Conservation (phyloP, 2,113 vertebrate genomes). For the Salvator merianae region DNA sequence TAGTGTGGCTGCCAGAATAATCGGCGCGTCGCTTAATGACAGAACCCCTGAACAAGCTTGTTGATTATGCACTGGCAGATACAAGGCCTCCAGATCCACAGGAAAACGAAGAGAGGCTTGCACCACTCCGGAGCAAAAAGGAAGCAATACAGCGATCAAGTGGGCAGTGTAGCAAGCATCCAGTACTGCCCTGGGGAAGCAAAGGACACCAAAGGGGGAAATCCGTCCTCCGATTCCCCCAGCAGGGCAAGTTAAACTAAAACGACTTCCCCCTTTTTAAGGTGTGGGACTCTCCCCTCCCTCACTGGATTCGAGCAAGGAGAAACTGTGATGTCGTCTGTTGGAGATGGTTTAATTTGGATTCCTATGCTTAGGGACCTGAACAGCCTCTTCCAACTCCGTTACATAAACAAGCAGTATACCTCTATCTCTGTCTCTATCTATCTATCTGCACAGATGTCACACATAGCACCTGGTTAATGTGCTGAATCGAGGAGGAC, state of each 20-base stretch:
- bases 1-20: slow-evolving; percentile 70
- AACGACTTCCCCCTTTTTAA: neutral
- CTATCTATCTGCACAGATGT: too few species aligned
- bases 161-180: rapidly evolving
- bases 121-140: slow-evolving; percentile 13
- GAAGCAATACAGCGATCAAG: neutral
- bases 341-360: too few species aligned
- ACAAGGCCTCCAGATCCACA: neutral
- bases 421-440: too few species aligned
- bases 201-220: neutral
- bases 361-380: too few species aligned
- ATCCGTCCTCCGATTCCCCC: neutral
- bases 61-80: slow-evolving; percentile 62
- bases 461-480: too few species aligned
- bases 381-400: too few species aligned
- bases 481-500: too few species aligned
- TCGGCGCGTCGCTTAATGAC: slow-evolving; percentile 74
- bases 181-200: neutral
- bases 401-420: too few species aligned
- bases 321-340: too few species aligned
- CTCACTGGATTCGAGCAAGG: too few species aligned
- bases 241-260: neutral
- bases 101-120: neutral
- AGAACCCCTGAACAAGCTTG: slow-evolving; percentile 53
- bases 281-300: too few species aligned